Evolutionary conservation across 2,888 invertebrate genomes (phyloP).

Genomic region (Drosophila flavopinicola): DNA sequence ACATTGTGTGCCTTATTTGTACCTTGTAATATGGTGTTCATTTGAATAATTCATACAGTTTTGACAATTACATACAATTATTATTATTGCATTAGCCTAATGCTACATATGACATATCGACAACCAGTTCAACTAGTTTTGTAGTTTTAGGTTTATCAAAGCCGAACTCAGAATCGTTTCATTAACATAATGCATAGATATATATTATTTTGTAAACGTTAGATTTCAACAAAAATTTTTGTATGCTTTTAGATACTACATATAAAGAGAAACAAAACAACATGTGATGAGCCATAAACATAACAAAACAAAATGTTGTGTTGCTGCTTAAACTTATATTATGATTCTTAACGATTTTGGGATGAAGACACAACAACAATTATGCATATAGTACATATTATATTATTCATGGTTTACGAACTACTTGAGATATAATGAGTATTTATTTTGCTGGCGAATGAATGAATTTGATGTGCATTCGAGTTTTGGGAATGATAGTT

Average conservation of each 20-base stretch:
- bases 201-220: conserved; percentile 10
- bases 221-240: conserved; percentile 45
- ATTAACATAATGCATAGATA: conserved; percentile 52
- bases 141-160: conserved; percentile 29
- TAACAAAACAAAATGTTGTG: conserved; percentile 51
- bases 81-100: conserved; percentile 40
- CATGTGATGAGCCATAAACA: conserved; percentile 49
- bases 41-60: conserved; percentile 16
- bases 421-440: conserved; percentile 33
- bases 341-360: conserved; percentile 34
- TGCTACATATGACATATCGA: conserved; percentile 29
- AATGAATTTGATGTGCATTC: conserved; percentile 22
- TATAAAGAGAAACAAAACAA: conserved; percentile 47
- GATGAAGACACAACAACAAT: conserved; percentile 76
- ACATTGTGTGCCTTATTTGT: conserved; percentile 56
- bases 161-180: conserved; percentile 30
- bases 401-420: conserved; percentile 27
- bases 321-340: conserved; percentile 31
- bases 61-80: conserved; percentile 18
- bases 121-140: conserved; percentile 73
- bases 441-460: conserved; percentile 3
- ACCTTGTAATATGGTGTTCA: conserved; percentile 70
- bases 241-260: conserved; percentile 19
- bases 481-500: conserved; percentile 16
- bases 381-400: conserved; percentile 37